Evolutionary conservation across 2,888 invertebrate genomes (phyloP).

Genomic region (Laothoe populi): DNA sequence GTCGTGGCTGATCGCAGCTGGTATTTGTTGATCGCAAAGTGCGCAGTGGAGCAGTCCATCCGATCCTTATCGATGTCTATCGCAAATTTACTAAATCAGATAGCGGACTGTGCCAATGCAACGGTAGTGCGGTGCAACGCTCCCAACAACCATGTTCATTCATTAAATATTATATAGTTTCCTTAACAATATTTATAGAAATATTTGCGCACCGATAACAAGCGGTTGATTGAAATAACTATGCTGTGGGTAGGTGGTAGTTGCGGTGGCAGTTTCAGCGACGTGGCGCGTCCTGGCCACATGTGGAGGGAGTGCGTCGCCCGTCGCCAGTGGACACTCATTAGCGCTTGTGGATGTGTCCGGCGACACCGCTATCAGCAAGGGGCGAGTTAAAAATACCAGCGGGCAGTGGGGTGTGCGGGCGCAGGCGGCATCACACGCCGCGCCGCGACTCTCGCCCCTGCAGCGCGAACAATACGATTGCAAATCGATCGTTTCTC

Average conservation of each 20-base stretch:
- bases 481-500: background rate
- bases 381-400: constrained; percentile 33
- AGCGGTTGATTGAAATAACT: constrained; percentile 34
- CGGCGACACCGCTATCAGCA: constrained; percentile 25
- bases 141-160: constrained; percentile 36
- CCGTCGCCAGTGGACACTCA: constrained; percentile 14
- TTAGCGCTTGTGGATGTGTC: constrained; percentile 27
- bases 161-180: constrained; percentile 44
- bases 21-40: background rate
- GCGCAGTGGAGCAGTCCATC: background rate
- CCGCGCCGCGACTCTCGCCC: constrained; percentile 24
- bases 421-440: background rate
- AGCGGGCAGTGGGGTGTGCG: constrained; percentile 22
- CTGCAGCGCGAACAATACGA: background rate
- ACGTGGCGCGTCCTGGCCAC: constrained; percentile 33
- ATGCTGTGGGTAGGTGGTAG: constrained; percentile 28
- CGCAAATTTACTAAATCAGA: background rate
- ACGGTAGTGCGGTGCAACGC: background rate
- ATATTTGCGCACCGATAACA: constrained; percentile 44
- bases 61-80: background rate
- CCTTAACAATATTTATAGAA: constrained; percentile 45
- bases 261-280: constrained; percentile 22
- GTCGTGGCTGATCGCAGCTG: background rate
- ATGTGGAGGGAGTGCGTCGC: constrained; percentile 32
- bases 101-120: background rate